These are phyloP conservation scores for Plotosus lineatus DNA, from an alignment of 2,113 vertebrate genomes.

Conservation along the genomic window DNA sequence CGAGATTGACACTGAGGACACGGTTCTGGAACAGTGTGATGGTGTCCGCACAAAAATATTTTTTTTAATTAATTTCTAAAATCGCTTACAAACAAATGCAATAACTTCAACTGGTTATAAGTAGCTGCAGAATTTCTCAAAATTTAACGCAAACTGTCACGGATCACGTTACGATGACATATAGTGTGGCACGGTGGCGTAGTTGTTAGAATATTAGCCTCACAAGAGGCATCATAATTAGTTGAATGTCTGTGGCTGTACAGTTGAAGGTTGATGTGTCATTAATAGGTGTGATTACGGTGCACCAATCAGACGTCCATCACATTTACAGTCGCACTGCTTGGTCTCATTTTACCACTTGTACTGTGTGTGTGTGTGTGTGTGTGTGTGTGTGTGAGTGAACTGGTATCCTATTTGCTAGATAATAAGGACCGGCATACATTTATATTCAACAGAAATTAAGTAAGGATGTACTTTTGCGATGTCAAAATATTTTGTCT, in stretches of 20 bases:
- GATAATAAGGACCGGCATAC: too few relatives aligned
- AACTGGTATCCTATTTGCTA: too few relatives aligned
- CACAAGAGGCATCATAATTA: not conserved
- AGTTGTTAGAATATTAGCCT: too few relatives aligned
- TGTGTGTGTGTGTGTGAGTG: conserved; percentile 52
- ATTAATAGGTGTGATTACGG: conserved; percentile 19
- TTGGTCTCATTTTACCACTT: not conserved
- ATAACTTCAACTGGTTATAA: not conserved
- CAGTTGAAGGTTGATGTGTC: not conserved
- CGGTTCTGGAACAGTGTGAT: too few relatives aligned
- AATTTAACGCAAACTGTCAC: not conserved
- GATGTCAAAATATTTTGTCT: too few relatives aligned
- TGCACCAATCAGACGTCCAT: not conserved
- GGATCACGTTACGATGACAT: not conserved
- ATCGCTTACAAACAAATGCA: too few relatives aligned
- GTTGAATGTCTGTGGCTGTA: not conserved
- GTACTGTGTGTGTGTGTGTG: conserved; percentile 41
- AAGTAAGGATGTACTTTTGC: too few relatives aligned
- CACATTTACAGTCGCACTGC: not conserved
- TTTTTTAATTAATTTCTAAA: too few relatives aligned
- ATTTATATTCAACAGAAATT: too few relatives aligned
- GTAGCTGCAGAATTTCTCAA: not conserved
- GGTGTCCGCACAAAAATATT: too few relatives aligned
- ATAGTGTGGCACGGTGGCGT: too few relatives aligned
- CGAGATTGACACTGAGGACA: too few relatives aligned